Evolutionary conservation across 2,113 vertebrate genomes (phyloP).

Genomic region (Brachyhypopomus gauderio): DNA sequence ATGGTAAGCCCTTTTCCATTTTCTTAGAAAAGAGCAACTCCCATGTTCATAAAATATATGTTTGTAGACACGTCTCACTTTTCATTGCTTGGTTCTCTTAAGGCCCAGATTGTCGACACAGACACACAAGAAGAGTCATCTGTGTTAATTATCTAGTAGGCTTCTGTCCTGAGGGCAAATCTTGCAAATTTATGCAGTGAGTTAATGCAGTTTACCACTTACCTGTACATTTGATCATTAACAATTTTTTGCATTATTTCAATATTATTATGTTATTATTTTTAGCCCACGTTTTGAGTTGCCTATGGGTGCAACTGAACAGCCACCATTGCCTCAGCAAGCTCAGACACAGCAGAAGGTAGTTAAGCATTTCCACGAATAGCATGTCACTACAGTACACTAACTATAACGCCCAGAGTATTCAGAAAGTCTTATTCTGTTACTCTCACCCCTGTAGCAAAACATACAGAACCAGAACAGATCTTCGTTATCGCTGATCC

Average conservation of each 20-base stretch:
- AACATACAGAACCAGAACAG: slow-evolving; percentile 71
- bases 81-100: slow-evolving; percentile 27
- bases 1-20: slow-evolving; percentile 77
- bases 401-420: not conserved
- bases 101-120: slow-evolving; percentile 96
- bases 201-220: slow-evolving; percentile 61
- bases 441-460: slow-evolving; percentile 64
- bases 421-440: not conserved
- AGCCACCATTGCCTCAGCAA: slow-evolving; percentile 90
- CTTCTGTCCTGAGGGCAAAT: slow-evolving; percentile 94
- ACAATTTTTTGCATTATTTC: not conserved
- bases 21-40: not conserved
- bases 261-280: not conserved
- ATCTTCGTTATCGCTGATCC: slow-evolving; percentile 83
- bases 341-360: slow-evolving; percentile 88
- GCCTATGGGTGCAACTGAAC: slow-evolving; percentile 94
- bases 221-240: not conserved
- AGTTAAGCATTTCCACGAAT: slow-evolving; percentile 21
- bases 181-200: slow-evolving; percentile 99
- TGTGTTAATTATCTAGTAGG: slow-evolving; percentile 99
- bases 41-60: not conserved
- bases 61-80: not conserved
- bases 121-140: slow-evolving; percentile 95
- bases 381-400: not conserved
- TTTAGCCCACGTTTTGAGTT: slow-evolving; percentile 94